Evolutionary conservation across 2,113 vertebrate genomes (phyloP).

Genomic region (Indicator maculatus): DNA sequence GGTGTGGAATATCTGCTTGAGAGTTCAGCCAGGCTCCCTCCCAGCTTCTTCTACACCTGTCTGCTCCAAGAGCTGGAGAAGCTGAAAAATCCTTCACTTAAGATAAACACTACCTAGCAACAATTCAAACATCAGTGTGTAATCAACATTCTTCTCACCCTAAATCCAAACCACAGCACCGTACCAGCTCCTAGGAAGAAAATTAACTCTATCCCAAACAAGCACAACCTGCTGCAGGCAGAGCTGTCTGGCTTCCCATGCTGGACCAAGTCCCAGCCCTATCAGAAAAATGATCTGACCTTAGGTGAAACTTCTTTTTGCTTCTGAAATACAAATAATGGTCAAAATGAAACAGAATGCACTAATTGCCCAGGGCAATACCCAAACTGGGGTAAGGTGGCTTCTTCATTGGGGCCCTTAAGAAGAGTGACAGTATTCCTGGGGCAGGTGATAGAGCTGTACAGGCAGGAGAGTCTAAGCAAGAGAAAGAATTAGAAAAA

Average conservation of each 20-base stretch:
- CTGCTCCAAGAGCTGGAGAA: background rate
- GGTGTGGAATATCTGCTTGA: background rate
- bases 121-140: no score
- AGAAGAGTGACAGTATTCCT: background rate
- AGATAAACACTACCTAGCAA: no score
- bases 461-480: background rate
- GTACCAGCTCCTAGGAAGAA: no score
- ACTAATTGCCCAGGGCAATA: background rate
- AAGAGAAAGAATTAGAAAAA: background rate
- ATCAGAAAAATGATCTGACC: background rate
- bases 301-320: background rate
- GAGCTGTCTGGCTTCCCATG: background rate
- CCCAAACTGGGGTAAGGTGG: background rate
- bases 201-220: no score
- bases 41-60: background rate
- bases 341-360: background rate
- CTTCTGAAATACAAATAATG: background rate
- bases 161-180: no score
- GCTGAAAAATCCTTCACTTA: background rate
- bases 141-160: no score
- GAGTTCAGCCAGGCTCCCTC: background rate
- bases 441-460: background rate
- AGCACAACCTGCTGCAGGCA: background rate
- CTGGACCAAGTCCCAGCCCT: background rate
- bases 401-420: background rate